These are phyloP conservation scores for Cephalopterus ornatus DNA, from an alignment of 2,113 vertebrate genomes.

Conservation along the genomic window DNA sequence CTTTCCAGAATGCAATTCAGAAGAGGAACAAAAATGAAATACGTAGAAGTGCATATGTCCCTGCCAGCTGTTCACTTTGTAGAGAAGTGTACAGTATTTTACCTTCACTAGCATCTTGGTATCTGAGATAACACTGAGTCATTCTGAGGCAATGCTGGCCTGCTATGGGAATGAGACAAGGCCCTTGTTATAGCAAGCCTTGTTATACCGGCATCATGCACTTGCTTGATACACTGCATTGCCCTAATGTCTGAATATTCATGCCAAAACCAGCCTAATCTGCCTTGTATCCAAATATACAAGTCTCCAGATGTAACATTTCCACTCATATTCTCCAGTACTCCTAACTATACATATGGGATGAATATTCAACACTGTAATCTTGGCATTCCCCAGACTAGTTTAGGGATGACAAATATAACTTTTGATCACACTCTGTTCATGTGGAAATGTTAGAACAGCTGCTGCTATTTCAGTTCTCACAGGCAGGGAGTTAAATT, in stretches of 20 bases:
- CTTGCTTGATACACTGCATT: not conserved
- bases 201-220: not conserved
- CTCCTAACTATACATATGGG: not conserved
- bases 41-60: not conserved
- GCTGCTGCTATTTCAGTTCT: constrained; percentile 39
- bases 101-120: not conserved
- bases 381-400: not conserved
- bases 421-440: not conserved
- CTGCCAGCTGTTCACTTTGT: not conserved
- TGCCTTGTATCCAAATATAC: not conserved
- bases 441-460: constrained; percentile 9
- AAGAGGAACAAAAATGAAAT: not conserved
- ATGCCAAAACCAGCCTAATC: not conserved
- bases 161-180: not conserved
- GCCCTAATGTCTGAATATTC: not conserved
- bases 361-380: not conserved
- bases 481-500: not conserved
- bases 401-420: constrained; percentile 26
- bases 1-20: not conserved
- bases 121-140: not conserved
- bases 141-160: not conserved
- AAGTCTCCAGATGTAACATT: not conserved
- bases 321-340: not conserved
- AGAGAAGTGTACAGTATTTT: not conserved
- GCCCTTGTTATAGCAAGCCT: not conserved